These are phyloP conservation scores for Cariama cristata DNA, from an alignment of 2,113 vertebrate genomes.

Conservation along the genomic window DNA sequence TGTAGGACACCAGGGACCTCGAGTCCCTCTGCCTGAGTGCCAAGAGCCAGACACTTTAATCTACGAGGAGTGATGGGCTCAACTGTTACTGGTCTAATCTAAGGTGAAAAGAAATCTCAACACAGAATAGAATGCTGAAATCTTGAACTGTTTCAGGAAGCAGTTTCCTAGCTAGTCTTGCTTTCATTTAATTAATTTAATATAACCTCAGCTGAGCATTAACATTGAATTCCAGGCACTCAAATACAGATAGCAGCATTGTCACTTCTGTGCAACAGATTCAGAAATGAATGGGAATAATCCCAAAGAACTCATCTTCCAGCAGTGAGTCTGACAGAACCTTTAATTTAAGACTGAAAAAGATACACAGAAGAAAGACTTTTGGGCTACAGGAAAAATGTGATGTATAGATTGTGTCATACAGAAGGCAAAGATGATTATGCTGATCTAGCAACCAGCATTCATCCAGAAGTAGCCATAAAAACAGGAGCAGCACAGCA, in stretches of 20 bases:
- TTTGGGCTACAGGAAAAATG: background rate
- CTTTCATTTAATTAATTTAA: background rate
- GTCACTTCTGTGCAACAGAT: background rate
- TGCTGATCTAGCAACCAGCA: background rate
- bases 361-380: background rate
- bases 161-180: background rate
- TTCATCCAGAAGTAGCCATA: background rate
- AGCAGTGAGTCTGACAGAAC: background rate
- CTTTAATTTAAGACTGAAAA: background rate
- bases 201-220: background rate
- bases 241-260: background rate
- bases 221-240: background rate
- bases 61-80: background rate
- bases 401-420: background rate
- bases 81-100: background rate
- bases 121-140: background rate
- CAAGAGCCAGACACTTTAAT: background rate
- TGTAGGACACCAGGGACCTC: background rate
- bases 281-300: background rate
- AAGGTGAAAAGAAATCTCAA: background rate
- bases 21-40: background rate
- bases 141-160: background rate
- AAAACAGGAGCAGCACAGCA: background rate
- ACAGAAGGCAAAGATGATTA: background rate
- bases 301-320: background rate